Conservation (phyloP, 2,797 vertebrate species). For the Bradypodion pumilum region DNA sequence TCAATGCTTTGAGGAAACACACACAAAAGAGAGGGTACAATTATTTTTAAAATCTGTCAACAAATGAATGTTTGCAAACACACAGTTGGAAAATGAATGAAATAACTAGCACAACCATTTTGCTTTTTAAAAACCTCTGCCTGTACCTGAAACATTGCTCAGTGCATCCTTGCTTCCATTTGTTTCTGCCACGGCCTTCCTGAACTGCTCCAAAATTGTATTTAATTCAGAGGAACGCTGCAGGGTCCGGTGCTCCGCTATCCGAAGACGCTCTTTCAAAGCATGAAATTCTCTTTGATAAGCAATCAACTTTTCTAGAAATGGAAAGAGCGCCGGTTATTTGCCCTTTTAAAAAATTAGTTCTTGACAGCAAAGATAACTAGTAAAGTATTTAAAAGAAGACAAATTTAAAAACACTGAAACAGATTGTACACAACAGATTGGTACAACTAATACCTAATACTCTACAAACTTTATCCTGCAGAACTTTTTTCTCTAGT, state of each 20-base stretch:
- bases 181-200: constrained; percentile 88
- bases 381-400: not conserved
- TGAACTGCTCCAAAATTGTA: constrained; percentile 93
- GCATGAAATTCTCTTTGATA: constrained; percentile 97
- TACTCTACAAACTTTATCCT: not conserved
- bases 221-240: constrained; percentile 96
- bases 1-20: too few species aligned
- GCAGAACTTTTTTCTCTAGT: not conserved
- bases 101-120: not conserved
- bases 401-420: not conserved
- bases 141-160: constrained; percentile 90
- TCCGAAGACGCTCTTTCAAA: constrained; percentile 93
- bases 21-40: not conserved
- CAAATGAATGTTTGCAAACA: not conserved
- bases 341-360: not conserved
- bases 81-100: not conserved
- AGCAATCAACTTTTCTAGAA: constrained; percentile 91
- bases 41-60: not conserved
- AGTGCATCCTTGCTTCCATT: constrained; percentile 90
- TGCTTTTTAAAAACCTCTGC: not conserved
- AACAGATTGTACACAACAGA: not conserved
- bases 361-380: not conserved
- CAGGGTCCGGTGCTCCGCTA: constrained; percentile 93
- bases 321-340: constrained; percentile 7
- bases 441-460: not conserved